Evolutionary conservation across 1,140 invertebrate genomes (phyloP), one percentile per base, ranked within the genome.

Genomic region (Arion vulgaris): DNA sequence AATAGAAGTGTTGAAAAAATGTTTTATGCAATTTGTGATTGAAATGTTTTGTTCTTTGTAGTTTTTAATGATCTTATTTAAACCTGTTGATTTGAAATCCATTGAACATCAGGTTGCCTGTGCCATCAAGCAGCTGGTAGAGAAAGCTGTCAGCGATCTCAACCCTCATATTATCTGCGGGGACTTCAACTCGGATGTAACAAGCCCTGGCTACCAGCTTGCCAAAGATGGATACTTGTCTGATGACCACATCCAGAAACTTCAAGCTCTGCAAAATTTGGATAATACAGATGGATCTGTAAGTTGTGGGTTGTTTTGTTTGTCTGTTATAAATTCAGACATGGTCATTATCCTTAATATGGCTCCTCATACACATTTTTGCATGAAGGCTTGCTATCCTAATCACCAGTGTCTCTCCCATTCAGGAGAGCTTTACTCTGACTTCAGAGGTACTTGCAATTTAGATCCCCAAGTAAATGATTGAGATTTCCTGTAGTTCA

Each of bases 91-190:
- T n/a, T n/a, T n/a, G n/a, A n/a, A n/a, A n/a, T n/a, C 19, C 15
- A 57, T 57, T 5, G 53, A 57, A 57, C 4, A 81, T 41, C 80
- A 91, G 90, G 86, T 88, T 76, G 87, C 87, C 11, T 85, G 85
- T 86, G 89, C 90, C 68, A 87, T 91, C 19, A 88, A 87, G 73
- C 86, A 89, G 53, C 81, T 91, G 36, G 88, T 89, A 13, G 84
- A 74, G n/a, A 80, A 88, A 75, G 88, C 90, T 28, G 88, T 87
- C 15, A 86, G 86, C 81, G 87, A 86, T 38, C 72, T 78, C 7
- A 84, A 83, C 38, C 87, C 89, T n/a, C 87, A 90, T 68, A 85
- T 91, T 26, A 83, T 91, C 69, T 89, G 88, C 86, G 91, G 91
- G 23, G 91, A 91, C 78, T 91, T 91, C 82, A 91, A 91, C 84